A percentile compares a stretch with the other conserved stretches of the same genome.
These are phyloP conservation scores for Melanostoma scalare DNA, from an alignment of 2,888 invertebrate species.

Conservation along the genomic window DNA sequence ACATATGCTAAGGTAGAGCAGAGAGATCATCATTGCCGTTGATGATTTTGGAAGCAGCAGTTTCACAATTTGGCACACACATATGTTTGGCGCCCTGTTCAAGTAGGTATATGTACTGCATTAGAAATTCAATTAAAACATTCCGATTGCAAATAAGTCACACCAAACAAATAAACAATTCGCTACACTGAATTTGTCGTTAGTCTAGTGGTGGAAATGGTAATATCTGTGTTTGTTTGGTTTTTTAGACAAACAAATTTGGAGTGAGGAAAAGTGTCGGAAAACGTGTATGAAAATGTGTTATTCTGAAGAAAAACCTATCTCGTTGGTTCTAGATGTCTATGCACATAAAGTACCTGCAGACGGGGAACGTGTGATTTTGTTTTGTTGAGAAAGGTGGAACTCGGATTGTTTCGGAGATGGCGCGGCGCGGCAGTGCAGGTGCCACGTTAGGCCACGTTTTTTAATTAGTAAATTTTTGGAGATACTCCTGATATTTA, in stretches of 20 bases:
- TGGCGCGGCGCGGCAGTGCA: background rate
- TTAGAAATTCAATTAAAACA: conserved; percentile 73
- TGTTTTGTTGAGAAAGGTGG: background rate
- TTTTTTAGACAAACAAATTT: conserved; percentile 27
- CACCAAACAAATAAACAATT: conserved; percentile 72
- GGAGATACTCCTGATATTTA: conserved; percentile 34
- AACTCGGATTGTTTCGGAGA: background rate
- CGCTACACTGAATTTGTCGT: conserved; percentile 66
- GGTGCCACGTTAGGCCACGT: conserved; percentile 43
- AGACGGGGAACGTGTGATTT: background rate
- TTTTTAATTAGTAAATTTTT: conserved; percentile 44
- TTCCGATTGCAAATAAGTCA: conserved; percentile 72
- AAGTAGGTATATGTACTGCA: conserved; percentile 26
- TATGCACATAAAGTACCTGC: conserved; percentile 36
- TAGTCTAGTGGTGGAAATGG: conserved; percentile 25
- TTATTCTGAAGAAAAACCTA: background rate
- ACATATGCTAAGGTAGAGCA: conserved; percentile 47
- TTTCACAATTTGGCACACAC: conserved; percentile 52
- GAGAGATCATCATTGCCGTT: conserved; percentile 36
- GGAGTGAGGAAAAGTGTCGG: background rate
- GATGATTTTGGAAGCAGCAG: conserved; percentile 15
- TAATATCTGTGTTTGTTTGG: conserved; percentile 18
- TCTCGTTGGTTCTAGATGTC: background rate
- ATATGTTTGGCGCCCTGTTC: conserved; percentile 33
- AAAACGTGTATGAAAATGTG: conserved; percentile 37